Evolutionary conservation across 2,113 vertebrate genomes (phyloP).

Genomic region (Raja brachyura): DNA sequence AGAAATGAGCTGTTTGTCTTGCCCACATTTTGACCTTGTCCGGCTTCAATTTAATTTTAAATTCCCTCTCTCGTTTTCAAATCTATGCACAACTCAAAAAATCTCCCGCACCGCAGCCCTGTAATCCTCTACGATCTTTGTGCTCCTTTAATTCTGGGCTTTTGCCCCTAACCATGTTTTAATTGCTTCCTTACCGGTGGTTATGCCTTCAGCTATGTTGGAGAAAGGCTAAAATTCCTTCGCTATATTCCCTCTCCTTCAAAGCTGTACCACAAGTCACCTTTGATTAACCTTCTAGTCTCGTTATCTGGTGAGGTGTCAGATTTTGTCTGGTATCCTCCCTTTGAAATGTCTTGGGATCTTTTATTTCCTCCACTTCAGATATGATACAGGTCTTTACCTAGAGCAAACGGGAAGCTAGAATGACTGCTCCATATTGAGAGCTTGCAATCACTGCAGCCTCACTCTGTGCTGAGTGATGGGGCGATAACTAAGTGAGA

Average conservation of each 20-base stretch:
- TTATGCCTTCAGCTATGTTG: no score
- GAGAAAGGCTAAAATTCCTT: no score
- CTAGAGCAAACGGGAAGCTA: no score
- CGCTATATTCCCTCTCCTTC: no score
- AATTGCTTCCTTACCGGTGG: no score
- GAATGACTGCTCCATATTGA: background rate
- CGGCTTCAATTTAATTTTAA: background rate
- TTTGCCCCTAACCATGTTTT: no score
- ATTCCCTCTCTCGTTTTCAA: background rate
- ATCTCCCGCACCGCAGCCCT: background rate
- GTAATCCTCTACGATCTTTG: background rate
- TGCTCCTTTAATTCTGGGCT: background rate
- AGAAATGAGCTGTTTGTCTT: no score
- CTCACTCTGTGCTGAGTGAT: background rate
- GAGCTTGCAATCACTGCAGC: background rate
- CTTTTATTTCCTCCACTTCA: background rate
- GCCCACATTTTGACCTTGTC: no score
- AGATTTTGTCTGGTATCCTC: no score
- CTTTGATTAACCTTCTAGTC: conserved; percentile 1
- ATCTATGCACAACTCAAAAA: background rate
- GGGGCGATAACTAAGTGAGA: background rate
- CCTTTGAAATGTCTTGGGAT: no score
- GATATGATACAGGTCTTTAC: background rate
- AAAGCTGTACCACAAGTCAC: background rate
- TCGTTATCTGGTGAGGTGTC: background rate